A percentile compares a stretch with the other conserved stretches of the same genome.
These are phyloP conservation scores for Dinocampus coccinellae DNA, from an alignment of 2,888 invertebrate genomes.

Conservation along the genomic window DNA sequence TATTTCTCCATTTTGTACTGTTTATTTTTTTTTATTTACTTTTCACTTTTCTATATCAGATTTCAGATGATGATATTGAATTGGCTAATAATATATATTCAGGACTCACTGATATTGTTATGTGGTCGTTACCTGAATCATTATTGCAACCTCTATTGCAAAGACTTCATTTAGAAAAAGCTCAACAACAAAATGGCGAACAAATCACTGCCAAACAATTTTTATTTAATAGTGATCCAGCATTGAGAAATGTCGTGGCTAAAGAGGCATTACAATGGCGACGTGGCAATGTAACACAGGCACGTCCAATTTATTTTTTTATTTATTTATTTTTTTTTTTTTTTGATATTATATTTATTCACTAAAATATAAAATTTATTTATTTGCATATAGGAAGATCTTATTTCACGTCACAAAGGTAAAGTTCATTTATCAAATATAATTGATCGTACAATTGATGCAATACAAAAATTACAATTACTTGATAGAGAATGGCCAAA, in stretches of 20 bases:
- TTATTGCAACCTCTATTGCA: constrained; percentile 83
- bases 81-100: constrained; percentile 79
- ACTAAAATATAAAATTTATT: constrained; percentile 12
- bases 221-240: constrained; percentile 75
- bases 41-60: too few relatives aligned
- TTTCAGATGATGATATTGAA: constrained; percentile 80
- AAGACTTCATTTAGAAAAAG: constrained; percentile 78
- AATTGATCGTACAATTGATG: constrained; percentile 81
- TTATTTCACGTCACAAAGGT: constrained; percentile 81
- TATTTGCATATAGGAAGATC: constrained; percentile 75
- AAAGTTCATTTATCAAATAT: constrained; percentile 79
- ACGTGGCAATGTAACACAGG: constrained; percentile 73
- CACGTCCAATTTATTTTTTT: constrained; percentile 46
- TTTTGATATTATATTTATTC: neutral
- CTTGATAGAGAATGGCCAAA: constrained; percentile 84
- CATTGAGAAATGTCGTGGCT: constrained; percentile 84
- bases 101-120: constrained; percentile 83
- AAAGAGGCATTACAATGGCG: constrained; percentile 89
- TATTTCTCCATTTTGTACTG: constrained; percentile 8
- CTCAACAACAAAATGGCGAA: constrained; percentile 65
- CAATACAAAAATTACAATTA: constrained; percentile 81
- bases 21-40: too few relatives aligned
- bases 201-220: constrained; percentile 68
- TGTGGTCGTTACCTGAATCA: constrained; percentile 84
- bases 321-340: too few relatives aligned